These are phyloP conservation scores for Carcinoscorpius rotundicauda DNA, from an alignment of 1,140 invertebrate genomes.

Conservation along the genomic window DNA sequence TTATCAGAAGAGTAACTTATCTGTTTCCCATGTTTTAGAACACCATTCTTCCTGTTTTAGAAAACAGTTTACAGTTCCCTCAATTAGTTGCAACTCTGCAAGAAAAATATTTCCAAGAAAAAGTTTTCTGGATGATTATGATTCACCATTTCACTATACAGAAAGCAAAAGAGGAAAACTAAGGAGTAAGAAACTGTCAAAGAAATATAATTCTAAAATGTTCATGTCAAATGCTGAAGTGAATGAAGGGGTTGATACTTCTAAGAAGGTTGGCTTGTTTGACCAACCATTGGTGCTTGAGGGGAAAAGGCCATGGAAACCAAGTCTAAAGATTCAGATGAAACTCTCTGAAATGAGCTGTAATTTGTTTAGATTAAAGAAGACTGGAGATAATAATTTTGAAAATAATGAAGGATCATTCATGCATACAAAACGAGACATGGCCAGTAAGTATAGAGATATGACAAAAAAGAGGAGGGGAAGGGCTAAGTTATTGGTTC, in stretches of 20 bases:
- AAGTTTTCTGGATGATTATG: slow-evolving; percentile 57
- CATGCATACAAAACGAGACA: slow-evolving; percentile 4
- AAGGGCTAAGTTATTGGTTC: too few species aligned
- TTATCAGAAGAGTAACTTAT: background rate
- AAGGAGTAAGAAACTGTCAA: slow-evolving; percentile 10
- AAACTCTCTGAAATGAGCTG: slow-evolving; percentile 21
- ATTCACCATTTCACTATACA: slow-evolving; percentile 23
- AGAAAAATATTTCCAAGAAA: slow-evolving; percentile 80
- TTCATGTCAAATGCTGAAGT: background rate
- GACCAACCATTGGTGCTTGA: slow-evolving; percentile 32
- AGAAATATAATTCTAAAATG: background rate
- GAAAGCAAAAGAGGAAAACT: slow-evolving; percentile 2
- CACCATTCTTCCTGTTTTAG: background rate
- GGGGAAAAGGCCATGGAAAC: slow-evolving; percentile 33
- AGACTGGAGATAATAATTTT: too few species aligned
- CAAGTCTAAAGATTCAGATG: slow-evolving; percentile 33
- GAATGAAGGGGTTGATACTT: slow-evolving; percentile 1
- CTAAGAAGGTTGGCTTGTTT: slow-evolving; percentile 16
- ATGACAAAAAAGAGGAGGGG: too few species aligned
- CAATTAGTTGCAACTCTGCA: slow-evolving; percentile 71
- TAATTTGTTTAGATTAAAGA: too few species aligned
- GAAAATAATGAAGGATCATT: too few species aligned
- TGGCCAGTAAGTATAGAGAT: slow-evolving; percentile 11
- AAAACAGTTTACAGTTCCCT: slow-evolving; percentile 55
- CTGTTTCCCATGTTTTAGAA: too few species aligned